Evolutionary conservation across 2,113 vertebrate species (phyloP).

Genomic region (Heteronetta atricapilla): DNA sequence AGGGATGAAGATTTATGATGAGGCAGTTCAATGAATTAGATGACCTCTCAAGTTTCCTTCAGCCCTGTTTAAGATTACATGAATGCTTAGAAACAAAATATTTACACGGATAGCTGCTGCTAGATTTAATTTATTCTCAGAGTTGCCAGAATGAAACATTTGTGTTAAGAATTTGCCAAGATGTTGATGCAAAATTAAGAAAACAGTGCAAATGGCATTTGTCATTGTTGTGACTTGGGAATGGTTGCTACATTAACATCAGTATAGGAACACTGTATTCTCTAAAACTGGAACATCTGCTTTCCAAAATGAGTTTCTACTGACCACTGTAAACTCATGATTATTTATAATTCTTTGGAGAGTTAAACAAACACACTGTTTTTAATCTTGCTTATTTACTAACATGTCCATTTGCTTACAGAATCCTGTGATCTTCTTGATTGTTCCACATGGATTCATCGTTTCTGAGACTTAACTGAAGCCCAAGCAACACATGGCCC

Average conservation of each 20-base stretch:
- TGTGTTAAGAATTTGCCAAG: conserved; percentile 6
- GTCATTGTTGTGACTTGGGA: neutral
- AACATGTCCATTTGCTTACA: neutral
- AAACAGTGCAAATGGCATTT: neutral
- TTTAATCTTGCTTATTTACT: neutral
- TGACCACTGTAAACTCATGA: neutral
- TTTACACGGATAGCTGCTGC: neutral
- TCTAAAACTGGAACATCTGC: neutral
- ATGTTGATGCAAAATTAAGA: neutral
- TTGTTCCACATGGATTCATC: too few relatives aligned
- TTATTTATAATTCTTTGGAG: neutral
- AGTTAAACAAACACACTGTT: neutral
- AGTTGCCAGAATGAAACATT: neutral
- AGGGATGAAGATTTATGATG: neutral
- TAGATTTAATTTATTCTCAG: neutral
- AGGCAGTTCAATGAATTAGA: neutral
- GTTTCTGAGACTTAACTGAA: neutral
- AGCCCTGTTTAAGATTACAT: neutral
- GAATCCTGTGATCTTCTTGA: neutral
- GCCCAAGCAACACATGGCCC: too few relatives aligned
- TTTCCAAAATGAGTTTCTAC: neutral
- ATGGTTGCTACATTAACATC: neutral
- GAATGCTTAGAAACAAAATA: neutral
- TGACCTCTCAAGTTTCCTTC: neutral
- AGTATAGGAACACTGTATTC: neutral